Conservation (phyloP, 2,113 vertebrate genomes). For the Mustelus asterias region DNA sequence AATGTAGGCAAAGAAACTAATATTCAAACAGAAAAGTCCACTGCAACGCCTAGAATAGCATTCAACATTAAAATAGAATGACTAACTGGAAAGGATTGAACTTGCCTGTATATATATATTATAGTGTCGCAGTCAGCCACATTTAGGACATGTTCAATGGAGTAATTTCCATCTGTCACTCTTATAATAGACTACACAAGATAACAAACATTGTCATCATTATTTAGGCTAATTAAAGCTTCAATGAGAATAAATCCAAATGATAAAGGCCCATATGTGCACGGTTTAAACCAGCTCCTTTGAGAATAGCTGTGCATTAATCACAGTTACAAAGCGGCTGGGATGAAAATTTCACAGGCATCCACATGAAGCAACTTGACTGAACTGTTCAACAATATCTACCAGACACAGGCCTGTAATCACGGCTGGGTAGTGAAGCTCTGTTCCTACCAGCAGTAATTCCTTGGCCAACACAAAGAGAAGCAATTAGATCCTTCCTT, state of each 20-base stretch:
- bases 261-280: background rate
- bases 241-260: conserved; percentile 36
- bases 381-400: background rate
- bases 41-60: background rate
- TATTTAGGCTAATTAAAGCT: conserved; percentile 39
- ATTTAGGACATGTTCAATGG: background rate
- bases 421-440: background rate
- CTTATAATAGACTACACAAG: background rate
- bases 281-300: background rate
- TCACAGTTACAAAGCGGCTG: conserved; percentile 1
- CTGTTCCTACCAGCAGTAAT: background rate
- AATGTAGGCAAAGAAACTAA: background rate
- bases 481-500: background rate
- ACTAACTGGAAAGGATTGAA: background rate
- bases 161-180: conserved; percentile 2
- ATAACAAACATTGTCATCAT: conserved; percentile 4
- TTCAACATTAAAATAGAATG: background rate
- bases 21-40: too few relatives aligned
- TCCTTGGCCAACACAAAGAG: background rate
- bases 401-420: background rate
- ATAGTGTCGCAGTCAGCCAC: background rate
- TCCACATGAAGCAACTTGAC: background rate
- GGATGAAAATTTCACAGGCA: background rate
- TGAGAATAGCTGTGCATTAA: background rate
- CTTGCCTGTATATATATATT: background rate